Percentiles rank a stretch among this genome's conserved stretches.
Conservation (phyloP, 2,888 invertebrate genomes). For the Polylopha cassiicola region DNA sequence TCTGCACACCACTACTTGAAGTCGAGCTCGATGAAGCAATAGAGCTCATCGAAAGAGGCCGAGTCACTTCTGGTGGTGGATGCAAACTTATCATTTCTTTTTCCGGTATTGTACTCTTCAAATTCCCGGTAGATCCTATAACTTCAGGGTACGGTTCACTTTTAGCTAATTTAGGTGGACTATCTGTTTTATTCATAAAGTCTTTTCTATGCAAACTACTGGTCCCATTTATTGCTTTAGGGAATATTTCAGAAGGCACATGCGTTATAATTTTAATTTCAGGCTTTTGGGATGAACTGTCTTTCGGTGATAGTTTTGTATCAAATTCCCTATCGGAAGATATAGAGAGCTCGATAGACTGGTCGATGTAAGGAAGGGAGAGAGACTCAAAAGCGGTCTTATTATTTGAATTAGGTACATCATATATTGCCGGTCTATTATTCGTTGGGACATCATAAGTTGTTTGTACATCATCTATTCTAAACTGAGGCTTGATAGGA, state of each 20-base stretch:
- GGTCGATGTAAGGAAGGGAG: constrained; percentile 68
- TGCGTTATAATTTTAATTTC: constrained; percentile 42
- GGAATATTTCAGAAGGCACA: constrained; percentile 49
- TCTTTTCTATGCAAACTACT: constrained; percentile 66
- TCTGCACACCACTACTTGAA: constrained; percentile 78
- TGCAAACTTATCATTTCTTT: constrained; percentile 70
- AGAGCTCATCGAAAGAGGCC: constrained; percentile 86
- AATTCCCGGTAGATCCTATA: constrained; percentile 63
- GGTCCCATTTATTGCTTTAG: constrained; percentile 46
- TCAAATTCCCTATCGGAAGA: constrained; percentile 71
- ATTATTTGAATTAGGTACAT: constrained; percentile 56
- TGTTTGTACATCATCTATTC: constrained; percentile 52
- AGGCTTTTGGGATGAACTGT: constrained; percentile 55
- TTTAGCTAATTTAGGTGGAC: constrained; percentile 52
- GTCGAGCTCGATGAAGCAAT: constrained; percentile 85
- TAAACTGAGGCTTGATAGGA: constrained; percentile 53
- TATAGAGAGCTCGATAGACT: constrained; percentile 70
- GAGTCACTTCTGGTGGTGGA: constrained; percentile 75
- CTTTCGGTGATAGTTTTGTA: constrained; percentile 64
- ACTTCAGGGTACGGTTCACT: constrained; percentile 57
- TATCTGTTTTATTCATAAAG: constrained; percentile 41
- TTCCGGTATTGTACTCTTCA: constrained; percentile 61
- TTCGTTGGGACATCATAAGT: constrained; percentile 69
- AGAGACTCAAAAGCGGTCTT: constrained; percentile 69
- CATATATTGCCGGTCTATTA: constrained; percentile 66